These are phyloP conservation scores for Lasioglossum lativentre DNA, from an alignment of 2,888 invertebrate species.

Conservation along the genomic window DNA sequence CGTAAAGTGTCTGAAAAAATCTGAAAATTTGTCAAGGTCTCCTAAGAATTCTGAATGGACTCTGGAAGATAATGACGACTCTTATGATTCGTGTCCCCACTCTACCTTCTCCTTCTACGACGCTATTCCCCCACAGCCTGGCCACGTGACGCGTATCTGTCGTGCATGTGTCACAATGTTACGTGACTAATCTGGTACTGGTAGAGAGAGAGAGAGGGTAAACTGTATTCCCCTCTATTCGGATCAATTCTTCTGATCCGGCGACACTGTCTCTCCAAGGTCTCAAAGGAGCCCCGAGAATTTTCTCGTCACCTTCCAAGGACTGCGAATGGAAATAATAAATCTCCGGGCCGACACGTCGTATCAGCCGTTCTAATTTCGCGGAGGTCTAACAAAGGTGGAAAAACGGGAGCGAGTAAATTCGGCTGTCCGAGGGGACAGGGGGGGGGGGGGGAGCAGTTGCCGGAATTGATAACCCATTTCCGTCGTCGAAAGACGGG, in stretches of 20 bases:
- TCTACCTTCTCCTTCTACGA: too few species aligned
- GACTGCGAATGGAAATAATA: not conserved
- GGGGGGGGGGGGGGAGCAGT: not conserved
- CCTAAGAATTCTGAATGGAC: not conserved
- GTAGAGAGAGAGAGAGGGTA: too few species aligned
- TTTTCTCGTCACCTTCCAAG: not conserved
- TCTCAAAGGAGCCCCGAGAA: not conserved
- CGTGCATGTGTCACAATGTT: too few species aligned
- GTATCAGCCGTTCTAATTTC: not conserved
- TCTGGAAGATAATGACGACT: not conserved
- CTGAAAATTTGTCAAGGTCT: not conserved
- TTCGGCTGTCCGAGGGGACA: not conserved
- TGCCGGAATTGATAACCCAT: conserved; percentile 21
- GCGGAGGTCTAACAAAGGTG: not conserved
- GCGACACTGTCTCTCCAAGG: not conserved
- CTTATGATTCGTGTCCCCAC: too few species aligned
- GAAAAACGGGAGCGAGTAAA: not conserved
- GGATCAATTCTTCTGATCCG: too few species aligned
- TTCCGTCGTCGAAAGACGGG: conserved; percentile 13
- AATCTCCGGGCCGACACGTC: not conserved
- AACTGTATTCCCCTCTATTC: too few species aligned
- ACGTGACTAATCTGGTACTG: too few species aligned
- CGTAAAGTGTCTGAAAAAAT: too few species aligned
- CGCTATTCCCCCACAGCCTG: too few species aligned
- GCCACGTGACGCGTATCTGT: too few species aligned